phyloP scores from a whole-genome alignment of 2,113 vertebrate species.

The Rattus rattus region DNA sequence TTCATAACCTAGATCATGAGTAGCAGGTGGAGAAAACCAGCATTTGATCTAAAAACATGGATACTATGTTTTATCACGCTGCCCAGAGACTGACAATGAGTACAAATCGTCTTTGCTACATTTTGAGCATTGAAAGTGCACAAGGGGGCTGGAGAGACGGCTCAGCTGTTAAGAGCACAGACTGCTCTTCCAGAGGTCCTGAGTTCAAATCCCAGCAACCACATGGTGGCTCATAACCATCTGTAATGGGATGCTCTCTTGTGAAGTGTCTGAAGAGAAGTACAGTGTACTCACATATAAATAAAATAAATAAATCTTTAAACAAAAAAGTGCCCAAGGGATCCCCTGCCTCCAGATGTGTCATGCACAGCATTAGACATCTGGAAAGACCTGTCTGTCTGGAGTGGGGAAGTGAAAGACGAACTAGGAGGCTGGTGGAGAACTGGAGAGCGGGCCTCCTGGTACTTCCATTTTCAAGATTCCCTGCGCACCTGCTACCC shows the following conservation, averaged over 20 bases:
- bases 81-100: not conserved
- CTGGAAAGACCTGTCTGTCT: not conserved
- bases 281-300: too few species aligned
- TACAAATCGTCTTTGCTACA: not conserved
- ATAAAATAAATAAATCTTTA: too few species aligned
- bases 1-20: not conserved
- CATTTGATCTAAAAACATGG: not conserved
- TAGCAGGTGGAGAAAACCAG: constrained; percentile 33
- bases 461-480: not conserved
- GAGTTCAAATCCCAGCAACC: too few species aligned
- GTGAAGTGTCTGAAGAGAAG: too few species aligned
- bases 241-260: too few species aligned
- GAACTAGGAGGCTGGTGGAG: rapidly evolving
- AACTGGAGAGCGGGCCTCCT: not conserved
- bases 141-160: not conserved
- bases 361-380: not conserved
- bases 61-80: not conserved
- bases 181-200: too few species aligned
- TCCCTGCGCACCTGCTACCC: rapidly evolving
- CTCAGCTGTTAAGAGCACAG: too few species aligned
- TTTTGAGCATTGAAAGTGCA: not conserved
- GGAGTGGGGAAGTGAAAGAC: too few species aligned
- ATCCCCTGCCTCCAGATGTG: not conserved
- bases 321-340: too few species aligned
- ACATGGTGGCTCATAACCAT: too few species aligned